Base-by-base conservation (phyloP, 2,797 vertebrate genomes). In the Spea hammondii region DNA sequence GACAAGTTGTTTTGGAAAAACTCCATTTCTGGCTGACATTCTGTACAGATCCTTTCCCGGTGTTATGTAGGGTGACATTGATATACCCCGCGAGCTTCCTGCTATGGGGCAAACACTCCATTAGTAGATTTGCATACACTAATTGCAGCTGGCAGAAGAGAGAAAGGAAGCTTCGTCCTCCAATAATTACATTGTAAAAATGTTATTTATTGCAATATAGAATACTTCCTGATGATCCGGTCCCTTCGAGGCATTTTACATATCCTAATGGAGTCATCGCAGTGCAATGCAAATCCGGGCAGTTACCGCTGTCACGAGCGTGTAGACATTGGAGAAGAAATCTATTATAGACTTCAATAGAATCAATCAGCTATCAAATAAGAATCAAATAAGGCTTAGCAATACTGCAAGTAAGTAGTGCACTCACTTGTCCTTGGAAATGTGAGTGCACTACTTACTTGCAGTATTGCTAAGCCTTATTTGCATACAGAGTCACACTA, bases 71-170 rank as follows among this genome's bases (percentile, higher is more conserved):
- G 13, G 46, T 48, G 4, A 45, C 4, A 4, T 12, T 67, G 65
- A 45, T 47, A 12, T 65, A 11, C 65, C 5, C 13, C n/a, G 65
- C 10, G 5, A 64, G 14, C 65, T 67, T 67, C 65, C 46, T 62
- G 59, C 46, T 67, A 8, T 11, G 4, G 65, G 45, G n/a, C 7
- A 47, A 67, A n/a, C 70, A 66, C 62, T 49, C 14, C 17, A 78
- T 44, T n/a, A 10, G 59, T 9, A 60, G 12, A 74, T 79, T 79
- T 75, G 59, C 78, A 75, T 74, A 55, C 13, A 4, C n/a, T 70
- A 75, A 79, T 79, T 51, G 12, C 51, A 59, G 12, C 69, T 72
- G 60, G 69, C 68, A 59, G 6, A 8, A 11, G 68, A 53, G 17
- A 10, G 70, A 66, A 46, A 72, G 70, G 70, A 78, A 78, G 71